These are phyloP conservation scores for Psittacula cyanocephala DNA, from an alignment of 2,113 vertebrate genomes.

Conservation along the genomic window DNA sequence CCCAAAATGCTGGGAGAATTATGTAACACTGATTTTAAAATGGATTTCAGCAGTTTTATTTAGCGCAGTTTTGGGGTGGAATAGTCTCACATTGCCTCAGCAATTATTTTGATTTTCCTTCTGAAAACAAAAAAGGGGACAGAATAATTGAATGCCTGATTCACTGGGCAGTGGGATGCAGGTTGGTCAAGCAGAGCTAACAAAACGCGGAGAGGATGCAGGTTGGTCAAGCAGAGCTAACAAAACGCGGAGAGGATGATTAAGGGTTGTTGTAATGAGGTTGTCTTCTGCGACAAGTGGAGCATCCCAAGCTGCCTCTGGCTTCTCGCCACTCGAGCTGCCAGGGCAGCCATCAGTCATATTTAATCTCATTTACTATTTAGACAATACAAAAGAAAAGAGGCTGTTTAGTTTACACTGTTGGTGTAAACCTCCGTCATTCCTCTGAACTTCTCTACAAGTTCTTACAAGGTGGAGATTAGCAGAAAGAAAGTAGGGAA, in stretches of 20 bases:
- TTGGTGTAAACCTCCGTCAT: background rate
- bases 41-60: background rate
- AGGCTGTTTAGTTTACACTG: background rate
- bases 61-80: background rate
- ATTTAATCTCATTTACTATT: background rate
- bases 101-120: background rate
- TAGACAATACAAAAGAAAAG: background rate
- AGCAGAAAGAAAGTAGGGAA: background rate
- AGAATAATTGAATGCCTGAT: fast-evolving
- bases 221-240: too few relatives aligned
- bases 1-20: background rate
- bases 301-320: background rate
- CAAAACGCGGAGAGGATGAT: background rate
- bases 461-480: background rate
- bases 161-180: background rate
- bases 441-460: background rate
- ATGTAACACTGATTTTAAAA: fast-evolving
- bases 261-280: background rate
- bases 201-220: background rate
- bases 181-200: background rate
- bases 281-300: background rate
- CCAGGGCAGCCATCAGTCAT: background rate
- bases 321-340: background rate
- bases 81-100: background rate
- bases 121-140: background rate